phyloP scores from a whole-genome alignment of 2,797 vertebrate genomes.

The Thaleichthys pacificus region DNA sequence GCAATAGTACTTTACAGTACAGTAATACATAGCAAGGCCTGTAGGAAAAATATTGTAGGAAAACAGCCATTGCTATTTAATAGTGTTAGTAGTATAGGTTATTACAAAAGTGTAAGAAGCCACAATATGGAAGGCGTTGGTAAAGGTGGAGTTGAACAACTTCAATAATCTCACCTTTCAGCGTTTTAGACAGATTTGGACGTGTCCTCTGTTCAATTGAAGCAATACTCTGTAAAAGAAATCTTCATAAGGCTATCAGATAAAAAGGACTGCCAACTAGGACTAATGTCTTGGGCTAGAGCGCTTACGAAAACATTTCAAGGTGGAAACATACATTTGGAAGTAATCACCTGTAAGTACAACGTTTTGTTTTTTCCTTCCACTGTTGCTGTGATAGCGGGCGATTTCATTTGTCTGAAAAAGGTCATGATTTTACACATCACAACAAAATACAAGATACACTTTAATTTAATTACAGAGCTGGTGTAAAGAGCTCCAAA shows the following conservation, averaged over 20 bases:
- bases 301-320: neutral
- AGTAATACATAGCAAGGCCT: too few species aligned
- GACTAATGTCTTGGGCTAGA: neutral
- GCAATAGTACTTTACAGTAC: too few species aligned
- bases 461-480: neutral
- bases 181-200: slow-evolving; percentile 88
- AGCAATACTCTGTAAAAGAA: slow-evolving; percentile 78
- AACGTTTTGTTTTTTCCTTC: slow-evolving; percentile 93
- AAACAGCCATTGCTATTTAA: too few species aligned
- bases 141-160: neutral
- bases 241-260: neutral
- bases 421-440: slow-evolving; percentile 1
- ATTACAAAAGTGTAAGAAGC: too few species aligned
- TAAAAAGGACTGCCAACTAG: neutral
- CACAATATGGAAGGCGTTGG: too few species aligned
- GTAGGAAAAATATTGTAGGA: too few species aligned
- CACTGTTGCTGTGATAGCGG: slow-evolving; percentile 89
- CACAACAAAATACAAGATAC: neutral
- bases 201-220: slow-evolving; percentile 93
- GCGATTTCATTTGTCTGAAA: slow-evolving; percentile 92
- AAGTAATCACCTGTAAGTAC: slow-evolving; percentile 86
- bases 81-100: too few species aligned
- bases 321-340: neutral
- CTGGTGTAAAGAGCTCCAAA: neutral
- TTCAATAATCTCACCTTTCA: slow-evolving; percentile 78